Base-by-base conservation (phyloP, 2,797 vertebrate species). In the Esox lucius region DNA sequence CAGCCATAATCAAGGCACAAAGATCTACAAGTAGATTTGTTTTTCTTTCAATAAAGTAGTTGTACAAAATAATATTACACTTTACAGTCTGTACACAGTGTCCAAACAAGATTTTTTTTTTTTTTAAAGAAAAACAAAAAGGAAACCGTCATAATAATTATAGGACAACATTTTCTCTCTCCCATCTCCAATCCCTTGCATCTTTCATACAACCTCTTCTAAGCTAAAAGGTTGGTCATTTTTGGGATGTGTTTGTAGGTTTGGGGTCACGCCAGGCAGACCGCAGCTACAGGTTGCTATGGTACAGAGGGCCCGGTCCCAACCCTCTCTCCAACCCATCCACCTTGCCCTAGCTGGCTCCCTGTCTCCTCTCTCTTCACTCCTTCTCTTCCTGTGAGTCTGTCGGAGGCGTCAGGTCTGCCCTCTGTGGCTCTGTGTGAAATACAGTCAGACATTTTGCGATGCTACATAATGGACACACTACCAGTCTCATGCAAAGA, bases 21-120 rank as follows among this genome's bases (percentile, higher is more conserved):
- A 95, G 94, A 95, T 95, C 94, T 95, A 95, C 95, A 94, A 95
- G 94, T 92, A 95, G 93, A 93, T 94, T 93, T 93, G 92, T 93
- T 92, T 91, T 93, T 95, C 94, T 93, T 93, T 95, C 94, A 95
- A 94, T 96, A 96, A 98, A 96, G 95, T 96, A 96, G 95, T 96
- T 96, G 95, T 96, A 98, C 94, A 98, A 98, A 98, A 97, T 96
- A 97, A 96, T 95, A 95, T 96, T 96, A 96, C 95, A 96, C 95
- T 95, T 95, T 96, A 95, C 94, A 95, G 93, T 97, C 96, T 97
- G 95, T 97, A 98, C 96, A 96, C 95, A 94, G 95, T 95, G 39
- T 22, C 91, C 91, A 93, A 95, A 96, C 96, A 96, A 96, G 94
- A n/a, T 95, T 95, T 17, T 51, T 51, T 95, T 17, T 51, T 51